These are phyloP conservation scores for Desoria tigrina DNA, from an alignment of 2,888 invertebrate genomes.

Conservation along the genomic window DNA sequence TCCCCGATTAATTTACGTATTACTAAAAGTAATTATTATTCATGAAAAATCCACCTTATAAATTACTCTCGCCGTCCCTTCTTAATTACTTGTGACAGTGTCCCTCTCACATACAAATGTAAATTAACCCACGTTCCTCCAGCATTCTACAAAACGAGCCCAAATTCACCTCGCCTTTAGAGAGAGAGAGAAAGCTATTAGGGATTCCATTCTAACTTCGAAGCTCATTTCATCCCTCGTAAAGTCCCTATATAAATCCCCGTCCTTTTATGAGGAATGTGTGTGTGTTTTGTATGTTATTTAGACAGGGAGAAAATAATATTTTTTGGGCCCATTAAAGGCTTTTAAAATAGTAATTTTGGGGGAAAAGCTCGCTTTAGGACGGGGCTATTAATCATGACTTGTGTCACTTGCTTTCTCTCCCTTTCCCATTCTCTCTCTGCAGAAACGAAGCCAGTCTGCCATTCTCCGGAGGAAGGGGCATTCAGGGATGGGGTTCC, in stretches of 20 bases:
- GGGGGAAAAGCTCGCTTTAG: conserved; percentile 8
- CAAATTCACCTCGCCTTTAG: too few species aligned
- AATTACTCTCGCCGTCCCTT: not conserved
- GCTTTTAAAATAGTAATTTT: conserved; percentile 12
- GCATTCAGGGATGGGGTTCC: too few species aligned
- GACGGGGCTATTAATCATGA: conserved; percentile 8
- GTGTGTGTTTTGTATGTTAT: conserved; percentile 11
- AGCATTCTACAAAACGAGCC: too few species aligned
- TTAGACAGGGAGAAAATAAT: conserved; percentile 4
- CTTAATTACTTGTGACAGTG: conserved; percentile 6
- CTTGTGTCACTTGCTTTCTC: conserved; percentile 12
- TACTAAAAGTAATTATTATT: conserved; percentile 7
- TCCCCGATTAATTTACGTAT: conserved; percentile 9
- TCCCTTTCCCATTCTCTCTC: not conserved
- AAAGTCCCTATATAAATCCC: too few species aligned
- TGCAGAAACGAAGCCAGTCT: too few species aligned
- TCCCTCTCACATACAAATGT: too few species aligned
- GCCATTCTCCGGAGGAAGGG: too few species aligned
- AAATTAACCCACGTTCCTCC: too few species aligned
- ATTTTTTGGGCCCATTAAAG: conserved; percentile 11
- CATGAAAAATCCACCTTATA: conserved; percentile 1
- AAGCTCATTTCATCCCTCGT: too few species aligned
- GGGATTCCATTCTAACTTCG: too few species aligned
- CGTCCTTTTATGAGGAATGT: conserved; percentile 8
- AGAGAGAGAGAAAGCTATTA: too few species aligned